Evolutionary conservation across 2,113 vertebrate species (phyloP), one percentile per base, ranked within the genome.

Genomic region (Chamaea fasciata): DNA sequence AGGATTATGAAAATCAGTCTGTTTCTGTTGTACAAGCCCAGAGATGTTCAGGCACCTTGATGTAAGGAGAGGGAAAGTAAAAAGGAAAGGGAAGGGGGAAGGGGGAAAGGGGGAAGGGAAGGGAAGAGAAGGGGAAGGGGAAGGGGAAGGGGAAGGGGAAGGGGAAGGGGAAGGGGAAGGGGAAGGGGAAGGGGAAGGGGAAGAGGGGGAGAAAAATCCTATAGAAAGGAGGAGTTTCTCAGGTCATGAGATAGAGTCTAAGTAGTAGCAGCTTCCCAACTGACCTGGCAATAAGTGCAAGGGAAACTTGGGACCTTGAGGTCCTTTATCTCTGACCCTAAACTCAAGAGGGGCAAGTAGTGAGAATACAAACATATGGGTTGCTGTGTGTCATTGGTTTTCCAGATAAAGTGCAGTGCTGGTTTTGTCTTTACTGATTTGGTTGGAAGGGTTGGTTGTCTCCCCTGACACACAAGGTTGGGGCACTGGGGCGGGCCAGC

Each of bases 291-390:
- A 26, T 18, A 95, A 60, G 14, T 24, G 46, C 23, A 77, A 47
- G 18, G n/a, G 52, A 92, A 68, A 31, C 9, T 64, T 64, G 47
- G 49, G 28, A 78, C 19, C 37, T 42, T 65, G 30, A 69, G 12
- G 18, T 42, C 11, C 22, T 71, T 91, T 46, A 7, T 26, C 37
- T 53, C 67, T 68, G 53, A 39, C 26, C 18, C 37, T 52, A 63
- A 33, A 83, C 24, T 52, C 26, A 18, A 6, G 28, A 63, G 37
- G 27, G 46, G 42, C 28, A 63, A 73, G 42, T 42, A 57, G 30
- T 3, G 55, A 69, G 35, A 68, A 59, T 16, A 76, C 0, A 0
- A 27, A 59, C 0, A 0, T 1, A 2, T n/a, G 30, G 30, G n/a
- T 49, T 50, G n/a, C 52, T 63, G 42, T 30, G 26, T 33, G 27